Evolutionary conservation across 1,140 invertebrate species (phyloP).

Genomic region (Zaprionus ghesquierei): DNA sequence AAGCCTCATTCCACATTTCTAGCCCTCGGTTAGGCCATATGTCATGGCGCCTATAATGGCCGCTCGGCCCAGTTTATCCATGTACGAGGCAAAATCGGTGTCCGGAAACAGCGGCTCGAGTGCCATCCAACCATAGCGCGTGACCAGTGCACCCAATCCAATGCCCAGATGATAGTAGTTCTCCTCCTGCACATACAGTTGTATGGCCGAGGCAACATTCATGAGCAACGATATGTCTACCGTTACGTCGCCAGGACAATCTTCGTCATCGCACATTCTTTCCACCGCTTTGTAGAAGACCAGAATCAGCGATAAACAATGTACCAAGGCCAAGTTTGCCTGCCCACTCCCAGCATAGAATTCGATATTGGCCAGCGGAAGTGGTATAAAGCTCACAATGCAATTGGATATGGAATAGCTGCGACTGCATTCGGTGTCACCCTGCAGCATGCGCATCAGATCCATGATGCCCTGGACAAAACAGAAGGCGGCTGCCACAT

Average conservation of each 20-base stretch:
- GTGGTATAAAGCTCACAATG: conserved; percentile 42
- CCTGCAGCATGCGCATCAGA: conserved; percentile 14
- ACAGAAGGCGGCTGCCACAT: conserved; percentile 50
- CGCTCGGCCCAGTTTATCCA: conserved; percentile 33
- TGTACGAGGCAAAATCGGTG: conserved; percentile 6
- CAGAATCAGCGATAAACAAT: conserved; percentile 52
- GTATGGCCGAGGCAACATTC: conserved; percentile 52
- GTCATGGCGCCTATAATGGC: conserved; percentile 49
- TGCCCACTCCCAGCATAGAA: conserved; percentile 37
- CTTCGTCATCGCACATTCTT: conserved; percentile 49
- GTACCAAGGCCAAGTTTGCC: conserved; percentile 32
- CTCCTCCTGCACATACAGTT: conserved; percentile 34
- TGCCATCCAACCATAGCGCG: conserved; percentile 33
- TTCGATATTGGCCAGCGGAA: conserved; percentile 57
- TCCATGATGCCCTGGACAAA: conserved; percentile 56
- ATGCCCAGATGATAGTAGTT: conserved; percentile 35
- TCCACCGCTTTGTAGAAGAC: conserved; percentile 58
- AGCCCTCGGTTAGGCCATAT: conserved; percentile 31
- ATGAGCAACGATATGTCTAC: conserved; percentile 58
- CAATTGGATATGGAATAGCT: conserved; percentile 29
- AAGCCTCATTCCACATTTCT: background rate
- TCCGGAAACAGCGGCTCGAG: background rate
- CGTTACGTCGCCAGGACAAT: conserved; percentile 22
- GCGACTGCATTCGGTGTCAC: conserved; percentile 20
- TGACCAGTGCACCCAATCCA: conserved; percentile 24